Evolutionary conservation across 2,797 vertebrate genomes (phyloP), one percentile per base, ranked within the genome.

Genomic region (Sebastes reedi): DNA sequence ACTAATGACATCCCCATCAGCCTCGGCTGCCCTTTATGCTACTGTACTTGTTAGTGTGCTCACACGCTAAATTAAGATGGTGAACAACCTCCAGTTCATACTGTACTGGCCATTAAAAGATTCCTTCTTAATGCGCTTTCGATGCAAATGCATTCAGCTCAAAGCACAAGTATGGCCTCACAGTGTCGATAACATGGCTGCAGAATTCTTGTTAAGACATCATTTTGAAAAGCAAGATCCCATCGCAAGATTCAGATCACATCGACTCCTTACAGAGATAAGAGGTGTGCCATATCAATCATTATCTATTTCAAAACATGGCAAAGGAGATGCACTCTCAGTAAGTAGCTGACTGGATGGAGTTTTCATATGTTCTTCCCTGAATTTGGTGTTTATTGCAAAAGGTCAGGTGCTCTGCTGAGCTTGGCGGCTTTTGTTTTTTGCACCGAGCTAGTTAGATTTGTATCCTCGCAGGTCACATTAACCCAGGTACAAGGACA

Each of bases 351-450:
- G 69, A 66, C 65, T 46, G 29, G 52, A 55, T 52, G 54, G 76
- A 72, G 59, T 62, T 83, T 75, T 68, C 24, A 24, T 52, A 42
- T 20, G 4, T 56, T 84, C 67, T 62, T 60, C 7, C 12, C 65
- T 65, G 39, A 65, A 73, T 86, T 50, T 72, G 22, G 67, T 76
- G 75, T 84, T 91, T 85, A 60, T 52, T 72, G 27, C 60, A 46
- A 84, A 88, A 90, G 86, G 87, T 88, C 87, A 88, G 56, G 34
- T 46, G 67, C 52, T 78, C 55, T 85, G 87, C 92, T 92, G 92
- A 89, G 80, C 67, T 3, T 6, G 58, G 76, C 16, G 24, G 64
- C 62, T 52, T 77, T 83, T 75, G 25, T 71, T 69, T 8, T 76
- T 76, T 54, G 59, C 83, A 67, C 71, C 7, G 24, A 84, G 83